Evolutionary conservation across 2,888 invertebrate genomes (phyloP).

Genomic region (Hedya salicella): DNA sequence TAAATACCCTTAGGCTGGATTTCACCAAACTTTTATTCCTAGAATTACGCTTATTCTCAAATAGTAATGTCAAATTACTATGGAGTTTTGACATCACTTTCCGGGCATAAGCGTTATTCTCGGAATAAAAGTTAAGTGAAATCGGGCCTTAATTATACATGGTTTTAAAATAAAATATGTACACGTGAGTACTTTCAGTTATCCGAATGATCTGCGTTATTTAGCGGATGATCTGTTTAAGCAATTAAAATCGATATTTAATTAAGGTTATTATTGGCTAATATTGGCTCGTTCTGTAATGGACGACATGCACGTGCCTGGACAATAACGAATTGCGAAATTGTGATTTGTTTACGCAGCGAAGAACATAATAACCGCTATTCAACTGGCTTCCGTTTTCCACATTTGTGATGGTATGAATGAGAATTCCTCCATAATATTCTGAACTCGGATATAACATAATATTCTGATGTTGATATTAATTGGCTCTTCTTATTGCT

Average conservation of each 20-base stretch:
- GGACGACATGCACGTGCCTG: neutral
- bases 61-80: too few species aligned
- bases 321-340: constrained; percentile 14
- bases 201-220: constrained; percentile 28
- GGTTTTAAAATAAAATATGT: too few species aligned
- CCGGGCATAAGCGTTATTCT: too few species aligned
- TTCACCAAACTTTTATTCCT: too few species aligned
- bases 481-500: too few species aligned
- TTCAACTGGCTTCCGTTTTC: constrained; percentile 14
- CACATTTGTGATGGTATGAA: constrained; percentile 2
- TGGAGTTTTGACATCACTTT: too few species aligned
- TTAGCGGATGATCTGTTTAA: neutral
- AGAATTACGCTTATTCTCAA: too few species aligned
- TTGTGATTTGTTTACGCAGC: constrained; percentile 13
- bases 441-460: neutral
- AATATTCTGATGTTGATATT: too few species aligned
- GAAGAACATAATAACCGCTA: neutral
- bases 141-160: too few species aligned
- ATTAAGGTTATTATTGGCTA: constrained; percentile 19
- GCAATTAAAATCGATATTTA: constrained; percentile 13
- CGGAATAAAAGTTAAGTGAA: too few species aligned
- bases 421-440: neutral
- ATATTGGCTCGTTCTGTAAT: constrained; percentile 7
- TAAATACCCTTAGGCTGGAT: too few species aligned
- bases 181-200: too few species aligned